Evolutionary conservation across 2,113 vertebrate species (phyloP), one percentile per base, ranked within the genome.

Genomic region (Noturus placidus): DNA sequence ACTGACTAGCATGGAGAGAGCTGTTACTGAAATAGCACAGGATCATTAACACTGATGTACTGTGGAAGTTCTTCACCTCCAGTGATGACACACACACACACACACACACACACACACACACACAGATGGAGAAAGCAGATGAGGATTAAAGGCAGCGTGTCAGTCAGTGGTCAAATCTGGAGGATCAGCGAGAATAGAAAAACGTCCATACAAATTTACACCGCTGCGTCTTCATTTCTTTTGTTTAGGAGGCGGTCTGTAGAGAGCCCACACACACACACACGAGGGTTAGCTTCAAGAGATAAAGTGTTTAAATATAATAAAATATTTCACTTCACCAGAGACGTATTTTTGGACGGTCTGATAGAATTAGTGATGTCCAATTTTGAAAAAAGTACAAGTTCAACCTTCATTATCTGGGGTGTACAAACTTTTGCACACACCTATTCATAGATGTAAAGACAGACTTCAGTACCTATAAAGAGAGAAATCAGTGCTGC

Each of bases 191-290:
- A 79, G 54, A 35, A n/a, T 27, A 80, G 54, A 72, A 38, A 27
- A 56, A 74, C 46, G 85, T 69, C 76, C 56, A 33, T 25, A 5
- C 6, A 69, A 84, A 59, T 5, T 2, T 14, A 38, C 14, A 77
- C 76, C 15, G 27, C 72, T 33, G 38, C 56, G 11, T 30, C 54
- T 70, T 95, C 93, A 95, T 90, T 97, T 96, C 94, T 97, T 97
- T 93, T 93, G 93, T 77, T 97, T 98, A 0, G 96, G 94, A 42
- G 96, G 92, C 19, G 97, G 95, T 93, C 97, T 97, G 59, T 88
- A 86, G 89, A 79, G 83, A 84, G 42, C 35, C 42, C 54, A 17
- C 54, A 56, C 7, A 25, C 6, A 27, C 33, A 74, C 38, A 25
- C 74, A 52, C 74, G 2, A 0, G 11, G 25, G n/a, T 33, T 20